Base-by-base conservation (phyloP, 2,113 vertebrate genomes). In the Catharus minimus region DNA sequence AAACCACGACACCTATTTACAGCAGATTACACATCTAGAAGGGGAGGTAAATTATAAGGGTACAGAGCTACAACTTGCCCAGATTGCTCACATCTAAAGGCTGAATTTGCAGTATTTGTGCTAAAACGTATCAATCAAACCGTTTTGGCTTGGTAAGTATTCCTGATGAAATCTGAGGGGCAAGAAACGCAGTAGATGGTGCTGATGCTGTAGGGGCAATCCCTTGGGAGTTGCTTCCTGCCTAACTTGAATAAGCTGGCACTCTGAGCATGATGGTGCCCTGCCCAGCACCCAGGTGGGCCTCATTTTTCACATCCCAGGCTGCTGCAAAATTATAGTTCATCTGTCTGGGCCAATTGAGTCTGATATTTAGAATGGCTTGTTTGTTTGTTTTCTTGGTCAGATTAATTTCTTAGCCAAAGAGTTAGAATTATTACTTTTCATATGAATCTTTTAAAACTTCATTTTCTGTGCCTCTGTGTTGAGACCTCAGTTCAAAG, bases 251-350 rank as follows among this genome's bases (percentile, higher is more conserved):
- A 41, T 28, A 30, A 69, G 56, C 8, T 3, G 2, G 33, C n/a
- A 26, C 36, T 50, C 24, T 36, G 72, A 55, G 64, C 22, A 50
- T n/a, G 32, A 4, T 32, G 7, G 6, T 55, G 15, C 39, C 33
- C 50, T 10, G 1, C 57, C 27, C 6, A 7, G 27, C 41, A 53
- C 39, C 9, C 43, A 24, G 1, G 0, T 0, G 2, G 26, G 28
- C 56, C n/a, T 82, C 13, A 21, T 39, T 57, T 78, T 53, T 26
- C 23, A 46, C 9, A 43, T 69, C 68, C 27, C 43, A 46, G 36
- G 8, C 18, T 82, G n/a, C 39, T 30, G 27, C 32, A 55, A 52
- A 49, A 58, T 57, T 67, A 41, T 2, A 57, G 32, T 28, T 87
- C 61, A 38, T 60, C n/a, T 60, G 7, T 17, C 60, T 58, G 56